These are phyloP conservation scores for Microplitis manilae DNA, from an alignment of 2,888 invertebrate species.

Conservation along the genomic window DNA sequence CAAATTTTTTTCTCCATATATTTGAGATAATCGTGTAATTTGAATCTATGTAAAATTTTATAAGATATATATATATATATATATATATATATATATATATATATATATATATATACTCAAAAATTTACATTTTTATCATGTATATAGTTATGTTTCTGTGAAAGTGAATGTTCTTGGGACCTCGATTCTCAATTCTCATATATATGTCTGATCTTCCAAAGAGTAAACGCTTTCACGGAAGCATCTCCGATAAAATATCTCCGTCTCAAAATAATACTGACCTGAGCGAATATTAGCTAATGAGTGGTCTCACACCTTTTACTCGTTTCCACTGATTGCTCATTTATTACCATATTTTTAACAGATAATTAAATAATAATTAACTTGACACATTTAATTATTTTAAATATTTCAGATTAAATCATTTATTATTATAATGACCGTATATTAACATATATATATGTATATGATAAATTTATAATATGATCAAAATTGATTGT, in stretches of 20 bases:
- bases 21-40: not conserved
- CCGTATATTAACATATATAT: no score
- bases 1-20: not conserved
- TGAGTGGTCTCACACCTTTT: not conserved
- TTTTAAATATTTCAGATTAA: not conserved
- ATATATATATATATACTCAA: not conserved
- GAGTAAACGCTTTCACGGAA: not conserved
- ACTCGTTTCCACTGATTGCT: not conserved
- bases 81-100: no score
- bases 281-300: not conserved
- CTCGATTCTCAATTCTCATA: not conserved
- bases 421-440: not conserved
- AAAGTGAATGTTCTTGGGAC: constrained; percentile 1
- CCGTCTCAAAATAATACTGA: not conserved
- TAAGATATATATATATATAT: not conserved
- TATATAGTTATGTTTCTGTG: not conserved
- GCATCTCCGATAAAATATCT: not conserved
- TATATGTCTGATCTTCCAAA: not conserved
- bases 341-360: not conserved
- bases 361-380: not conserved
- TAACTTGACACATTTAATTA: not conserved
- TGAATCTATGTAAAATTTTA: not conserved
- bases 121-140: not conserved
- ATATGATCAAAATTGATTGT: no score
- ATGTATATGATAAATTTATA: no score